phyloP scores from a whole-genome alignment of 2,888 invertebrate genomes.

The Orchesellides sinensis region DNA sequence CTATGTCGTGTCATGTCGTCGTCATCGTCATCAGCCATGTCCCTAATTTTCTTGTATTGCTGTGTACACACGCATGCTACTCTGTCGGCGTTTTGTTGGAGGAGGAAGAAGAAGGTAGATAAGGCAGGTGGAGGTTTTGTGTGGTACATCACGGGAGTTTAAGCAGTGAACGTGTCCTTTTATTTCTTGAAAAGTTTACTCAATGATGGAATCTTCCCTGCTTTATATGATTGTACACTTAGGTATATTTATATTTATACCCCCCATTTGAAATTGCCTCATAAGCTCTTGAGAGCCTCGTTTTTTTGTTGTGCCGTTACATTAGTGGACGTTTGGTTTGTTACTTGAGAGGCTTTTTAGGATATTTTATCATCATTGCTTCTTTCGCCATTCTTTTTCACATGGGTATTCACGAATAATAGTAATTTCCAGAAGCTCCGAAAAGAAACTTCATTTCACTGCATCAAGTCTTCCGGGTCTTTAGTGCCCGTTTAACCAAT shows the following conservation, averaged over 20 bases:
- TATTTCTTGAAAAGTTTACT: slow-evolving; percentile 44
- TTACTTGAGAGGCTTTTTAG: slow-evolving; percentile 40
- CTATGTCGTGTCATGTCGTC: slow-evolving; percentile 33
- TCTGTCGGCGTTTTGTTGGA: slow-evolving; percentile 12
- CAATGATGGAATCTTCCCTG: slow-evolving; percentile 40
- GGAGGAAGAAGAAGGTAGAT: slow-evolving; percentile 23
- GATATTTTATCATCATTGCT: slow-evolving; percentile 31
- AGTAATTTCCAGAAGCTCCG: too few relatives aligned
- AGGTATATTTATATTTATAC: too few relatives aligned
- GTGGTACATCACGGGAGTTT: slow-evolving; percentile 3
- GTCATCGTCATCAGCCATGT: slow-evolving; percentile 42
- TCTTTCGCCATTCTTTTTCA: background rate
- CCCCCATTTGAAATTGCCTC: slow-evolving; percentile 44
- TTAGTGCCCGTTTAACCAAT: background rate
- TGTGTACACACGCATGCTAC: slow-evolving; percentile 56
- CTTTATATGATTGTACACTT: slow-evolving; percentile 24
- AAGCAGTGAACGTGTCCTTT: slow-evolving; percentile 23
- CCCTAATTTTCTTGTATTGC: slow-evolving; percentile 49
- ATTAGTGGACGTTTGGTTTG: slow-evolving; percentile 63
- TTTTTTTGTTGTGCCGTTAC: slow-evolving; percentile 63
- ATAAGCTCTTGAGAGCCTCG: slow-evolving; percentile 44
- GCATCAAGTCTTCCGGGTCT: slow-evolving; percentile 26
- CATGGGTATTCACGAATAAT: background rate
- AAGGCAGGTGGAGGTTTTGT: slow-evolving; percentile 49
- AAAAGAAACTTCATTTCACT: too few relatives aligned